Base-by-base conservation (phyloP, 2,888 invertebrate species). In the Lordiphosa fenestrarum region DNA sequence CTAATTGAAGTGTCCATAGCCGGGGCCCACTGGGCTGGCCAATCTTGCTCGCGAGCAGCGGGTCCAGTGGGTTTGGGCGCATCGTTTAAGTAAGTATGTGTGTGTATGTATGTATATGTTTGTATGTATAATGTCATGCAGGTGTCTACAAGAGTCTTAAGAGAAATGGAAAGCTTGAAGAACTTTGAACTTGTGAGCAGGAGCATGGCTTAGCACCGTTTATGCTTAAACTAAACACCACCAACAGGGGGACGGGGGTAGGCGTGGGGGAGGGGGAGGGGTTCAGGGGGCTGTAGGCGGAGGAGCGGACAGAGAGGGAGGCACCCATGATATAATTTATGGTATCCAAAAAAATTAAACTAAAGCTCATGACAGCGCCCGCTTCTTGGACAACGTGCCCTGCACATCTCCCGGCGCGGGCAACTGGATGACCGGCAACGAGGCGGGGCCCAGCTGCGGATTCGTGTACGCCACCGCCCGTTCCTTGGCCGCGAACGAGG, bases 401-500 rank as follows among this genome's bases (percentile, higher is more conserved):
- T 77, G 77, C 55, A 78, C 73, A 37, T 78, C 74, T 15, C 71
- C 63, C 13, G 87, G 83, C 53, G 85, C 53, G 13, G 87, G 80
- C 69, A 87, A 69, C 66, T 87, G 88, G 48, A 88, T 87, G 64
- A 88, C 85, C 23, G 89, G 88, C 56, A 88, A 58, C 36, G 82
- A 66, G 12, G 71, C 75, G 7, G 76, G 78, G 46, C 87, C 71
- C 38, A 89, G 63, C 57, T 88, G 88, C 0, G 89, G 89, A 85
- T 89, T 89, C 73, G 89, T 89, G 55, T 86, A 89, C 53, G 89
- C 87, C 4, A 89, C 88, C 10, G 88, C 84, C 10, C 86, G 84
- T 70, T 89, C 88, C 69, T 90, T 90, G 73, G 89, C 54, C 15
- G 89, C 74, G 39, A 87, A 85, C 15, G 91, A 90, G 4, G 92